Conservation (phyloP, 2,888 invertebrate species). For the Fabriciana adippe region DNA sequence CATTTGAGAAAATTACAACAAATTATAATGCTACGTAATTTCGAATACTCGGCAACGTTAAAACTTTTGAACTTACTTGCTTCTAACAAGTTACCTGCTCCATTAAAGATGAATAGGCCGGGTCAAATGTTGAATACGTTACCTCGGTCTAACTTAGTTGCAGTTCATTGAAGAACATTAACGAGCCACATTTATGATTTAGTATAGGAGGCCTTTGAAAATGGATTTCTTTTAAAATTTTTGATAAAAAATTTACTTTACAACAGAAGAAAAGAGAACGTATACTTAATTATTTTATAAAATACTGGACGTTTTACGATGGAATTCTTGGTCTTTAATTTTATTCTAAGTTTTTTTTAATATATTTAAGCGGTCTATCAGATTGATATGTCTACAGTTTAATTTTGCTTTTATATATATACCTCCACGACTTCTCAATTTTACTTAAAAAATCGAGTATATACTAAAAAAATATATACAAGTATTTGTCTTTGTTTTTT, state of each 20-base stretch:
- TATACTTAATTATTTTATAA: no score
- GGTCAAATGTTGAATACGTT: conserved; percentile 21
- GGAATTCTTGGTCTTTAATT: no score
- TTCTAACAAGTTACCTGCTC: conserved; percentile 21
- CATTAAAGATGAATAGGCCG: conserved; percentile 21
- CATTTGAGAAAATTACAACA: background rate
- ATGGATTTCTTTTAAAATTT: background rate
- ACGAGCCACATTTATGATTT: conserved; percentile 8
- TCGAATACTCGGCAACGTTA: background rate
- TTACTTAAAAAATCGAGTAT: no score
- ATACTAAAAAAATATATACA: no score
- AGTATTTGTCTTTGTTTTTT: no score
- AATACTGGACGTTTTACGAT: no score
- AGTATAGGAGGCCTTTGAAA: conserved; percentile 2
- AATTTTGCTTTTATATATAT: no score
- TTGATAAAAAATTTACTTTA: background rate
- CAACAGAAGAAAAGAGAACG: no score
- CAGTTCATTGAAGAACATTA: conserved; percentile 15
- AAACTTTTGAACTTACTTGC: conserved; percentile 8
- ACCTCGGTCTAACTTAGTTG: conserved; percentile 17
- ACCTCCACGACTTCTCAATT: no score
- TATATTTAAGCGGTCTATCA: no score
- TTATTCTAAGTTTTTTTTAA: no score
- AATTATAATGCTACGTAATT: background rate
- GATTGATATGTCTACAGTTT: no score